phyloP scores from a whole-genome alignment of 2,113 vertebrate genomes.

The Actinemys pallida region DNA sequence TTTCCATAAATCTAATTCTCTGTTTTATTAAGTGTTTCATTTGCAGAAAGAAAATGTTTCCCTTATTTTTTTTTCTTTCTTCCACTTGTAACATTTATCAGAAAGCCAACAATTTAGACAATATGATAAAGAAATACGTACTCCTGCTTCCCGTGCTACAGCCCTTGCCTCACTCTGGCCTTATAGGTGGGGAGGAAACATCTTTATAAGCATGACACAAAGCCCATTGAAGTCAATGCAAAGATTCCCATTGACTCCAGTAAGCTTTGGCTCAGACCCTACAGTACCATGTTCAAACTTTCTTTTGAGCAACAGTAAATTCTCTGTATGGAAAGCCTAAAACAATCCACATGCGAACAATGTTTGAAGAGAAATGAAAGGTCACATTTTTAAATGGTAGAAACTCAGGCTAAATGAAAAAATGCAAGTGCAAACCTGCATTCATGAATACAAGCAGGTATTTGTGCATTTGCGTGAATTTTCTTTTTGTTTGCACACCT shows the following conservation, averaged over 20 bases:
- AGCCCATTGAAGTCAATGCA: not conserved
- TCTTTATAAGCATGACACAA: not conserved
- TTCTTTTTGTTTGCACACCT: not conserved
- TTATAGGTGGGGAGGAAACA: not conserved
- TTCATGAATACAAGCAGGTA: not conserved
- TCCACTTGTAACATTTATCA: not conserved
- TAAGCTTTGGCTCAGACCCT: not conserved
- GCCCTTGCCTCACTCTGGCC: not conserved
- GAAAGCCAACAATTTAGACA: not conserved
- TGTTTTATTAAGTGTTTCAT: conserved; percentile 56
- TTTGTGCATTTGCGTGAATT: not conserved
- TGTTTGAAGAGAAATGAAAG: not conserved
- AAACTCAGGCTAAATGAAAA: not conserved
- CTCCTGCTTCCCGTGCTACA: not conserved
- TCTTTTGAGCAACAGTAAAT: not conserved
- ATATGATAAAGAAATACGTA: not conserved
- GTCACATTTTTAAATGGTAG: not conserved
- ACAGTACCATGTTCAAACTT: not conserved
- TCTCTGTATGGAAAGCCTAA: not conserved
- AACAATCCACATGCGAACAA: not conserved
- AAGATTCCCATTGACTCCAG: not conserved
- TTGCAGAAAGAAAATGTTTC: not conserved
- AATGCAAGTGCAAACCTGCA: not conserved
- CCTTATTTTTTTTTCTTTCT: not conserved
- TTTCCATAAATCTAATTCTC: conserved; percentile 6